phyloP scores from a whole-genome alignment of 2,888 invertebrate genomes.

The Thymelicus lineola region DNA sequence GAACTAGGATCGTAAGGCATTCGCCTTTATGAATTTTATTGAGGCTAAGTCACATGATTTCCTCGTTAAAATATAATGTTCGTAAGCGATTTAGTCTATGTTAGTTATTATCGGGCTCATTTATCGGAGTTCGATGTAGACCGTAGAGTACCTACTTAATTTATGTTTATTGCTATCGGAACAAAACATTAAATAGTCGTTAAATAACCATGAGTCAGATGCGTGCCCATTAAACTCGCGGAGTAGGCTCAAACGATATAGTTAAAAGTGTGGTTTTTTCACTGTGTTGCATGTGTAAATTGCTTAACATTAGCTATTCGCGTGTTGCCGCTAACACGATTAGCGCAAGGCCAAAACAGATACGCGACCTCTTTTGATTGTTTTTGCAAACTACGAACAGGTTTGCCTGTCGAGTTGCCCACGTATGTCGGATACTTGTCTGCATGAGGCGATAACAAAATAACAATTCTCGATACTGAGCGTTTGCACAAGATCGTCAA shows the following conservation, averaged over 20 bases:
- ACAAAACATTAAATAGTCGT: conserved; percentile 48
- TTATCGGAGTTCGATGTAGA: conserved; percentile 21
- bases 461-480: conserved; percentile 53
- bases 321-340: conserved; percentile 75
- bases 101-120: not conserved
- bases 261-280: conserved; percentile 54
- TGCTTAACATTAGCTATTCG: conserved; percentile 68
- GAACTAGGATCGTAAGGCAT: conserved; percentile 25
- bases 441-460: conserved; percentile 55
- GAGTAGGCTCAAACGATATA: conserved; percentile 16
- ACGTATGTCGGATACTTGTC: conserved; percentile 50
- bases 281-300: conserved; percentile 63
- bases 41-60: conserved; percentile 30
- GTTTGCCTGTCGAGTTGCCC: conserved; percentile 61
- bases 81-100: conserved; percentile 36
- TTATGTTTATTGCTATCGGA: conserved; percentile 53
- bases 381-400: conserved; percentile 64
- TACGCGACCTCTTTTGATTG: conserved; percentile 77
- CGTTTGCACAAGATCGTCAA: conserved; percentile 37
- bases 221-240: conserved; percentile 32
- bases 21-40: conserved; percentile 18
- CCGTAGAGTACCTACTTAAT: too few relatives aligned
- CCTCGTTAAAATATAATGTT: conserved; percentile 10
- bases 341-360: conserved; percentile 78
- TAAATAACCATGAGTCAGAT: conserved; percentile 51